Evolutionary conservation across 2,797 vertebrate genomes (phyloP).

Genomic region (Eutrigla gurnardus): DNA sequence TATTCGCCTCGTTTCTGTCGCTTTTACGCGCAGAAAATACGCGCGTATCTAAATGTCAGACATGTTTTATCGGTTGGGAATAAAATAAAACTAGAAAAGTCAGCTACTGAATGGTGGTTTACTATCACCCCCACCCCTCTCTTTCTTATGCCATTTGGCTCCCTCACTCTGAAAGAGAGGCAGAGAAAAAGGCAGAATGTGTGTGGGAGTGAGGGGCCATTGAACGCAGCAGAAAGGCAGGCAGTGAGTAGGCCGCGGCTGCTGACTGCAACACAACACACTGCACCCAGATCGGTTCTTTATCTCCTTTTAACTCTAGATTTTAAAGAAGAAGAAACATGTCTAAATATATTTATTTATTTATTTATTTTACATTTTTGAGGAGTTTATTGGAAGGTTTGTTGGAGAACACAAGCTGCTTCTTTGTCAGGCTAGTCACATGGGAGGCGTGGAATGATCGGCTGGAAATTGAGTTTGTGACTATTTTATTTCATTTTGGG

Average conservation of each 20-base stretch:
- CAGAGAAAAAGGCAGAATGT: constrained; percentile 63
- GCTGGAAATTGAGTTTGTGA: background rate
- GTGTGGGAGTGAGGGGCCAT: constrained; percentile 87
- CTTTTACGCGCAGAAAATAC: constrained; percentile 25
- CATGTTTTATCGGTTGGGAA: background rate
- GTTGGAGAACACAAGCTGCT: background rate
- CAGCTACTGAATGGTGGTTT: background rate
- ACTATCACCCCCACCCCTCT: background rate
- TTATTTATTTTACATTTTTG: background rate
- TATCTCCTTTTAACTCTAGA: background rate
- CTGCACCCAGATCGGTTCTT: background rate
- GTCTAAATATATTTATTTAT: background rate
- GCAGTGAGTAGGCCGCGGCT: constrained; percentile 67
- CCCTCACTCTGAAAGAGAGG: constrained; percentile 25
- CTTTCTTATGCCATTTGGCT: constrained; percentile 45
- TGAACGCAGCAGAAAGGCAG: constrained; percentile 68
- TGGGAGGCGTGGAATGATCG: background rate
- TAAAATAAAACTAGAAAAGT: background rate
- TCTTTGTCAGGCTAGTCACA: background rate
- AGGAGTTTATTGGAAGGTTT: background rate
- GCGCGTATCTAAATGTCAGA: background rate
- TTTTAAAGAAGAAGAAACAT: background rate
- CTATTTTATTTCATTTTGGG: background rate
- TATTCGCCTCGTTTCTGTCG: background rate
- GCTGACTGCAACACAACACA: constrained; percentile 11